phyloP scores from a whole-genome alignment of 2,113 vertebrate species.

The Bettongia penicillata region DNA sequence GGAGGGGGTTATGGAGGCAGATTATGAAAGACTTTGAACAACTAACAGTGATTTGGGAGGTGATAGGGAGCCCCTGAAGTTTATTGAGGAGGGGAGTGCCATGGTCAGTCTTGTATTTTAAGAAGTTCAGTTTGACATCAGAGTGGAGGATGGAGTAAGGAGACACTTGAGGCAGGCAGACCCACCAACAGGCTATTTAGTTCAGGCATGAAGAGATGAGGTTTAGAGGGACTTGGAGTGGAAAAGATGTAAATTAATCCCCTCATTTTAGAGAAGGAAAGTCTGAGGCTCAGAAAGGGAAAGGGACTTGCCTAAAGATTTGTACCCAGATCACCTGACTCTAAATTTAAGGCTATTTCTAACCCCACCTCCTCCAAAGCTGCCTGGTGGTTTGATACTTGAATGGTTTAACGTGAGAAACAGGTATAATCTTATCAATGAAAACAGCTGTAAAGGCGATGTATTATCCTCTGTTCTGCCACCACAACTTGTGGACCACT shows the following conservation, averaged over 20 bases:
- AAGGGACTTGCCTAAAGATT: neutral
- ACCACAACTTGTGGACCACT: neutral
- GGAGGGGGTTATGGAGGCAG: too few relatives aligned
- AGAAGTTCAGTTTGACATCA: neutral
- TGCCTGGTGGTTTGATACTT: neutral
- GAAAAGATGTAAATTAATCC: neutral
- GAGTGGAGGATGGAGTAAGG: neutral
- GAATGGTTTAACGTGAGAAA: neutral
- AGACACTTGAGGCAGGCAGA: neutral
- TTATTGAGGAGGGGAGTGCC: neutral
- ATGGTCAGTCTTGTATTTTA: neutral
- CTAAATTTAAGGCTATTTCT: neutral
- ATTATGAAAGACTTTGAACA: neutral
- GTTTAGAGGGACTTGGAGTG: neutral
- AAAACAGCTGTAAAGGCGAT: neutral
- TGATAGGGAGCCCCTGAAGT: neutral
- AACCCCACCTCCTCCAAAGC: neutral
- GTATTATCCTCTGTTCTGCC: neutral
- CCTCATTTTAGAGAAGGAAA: constrained; percentile 19
- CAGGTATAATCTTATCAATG: neutral
- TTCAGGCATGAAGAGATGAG: neutral
- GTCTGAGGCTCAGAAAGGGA: neutral
- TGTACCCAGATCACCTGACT: neutral
- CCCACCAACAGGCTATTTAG: neutral
- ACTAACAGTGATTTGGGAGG: neutral